Evolutionary conservation across 1,140 invertebrate species (phyloP).

Genomic region (Piezodorus guildinii): DNA sequence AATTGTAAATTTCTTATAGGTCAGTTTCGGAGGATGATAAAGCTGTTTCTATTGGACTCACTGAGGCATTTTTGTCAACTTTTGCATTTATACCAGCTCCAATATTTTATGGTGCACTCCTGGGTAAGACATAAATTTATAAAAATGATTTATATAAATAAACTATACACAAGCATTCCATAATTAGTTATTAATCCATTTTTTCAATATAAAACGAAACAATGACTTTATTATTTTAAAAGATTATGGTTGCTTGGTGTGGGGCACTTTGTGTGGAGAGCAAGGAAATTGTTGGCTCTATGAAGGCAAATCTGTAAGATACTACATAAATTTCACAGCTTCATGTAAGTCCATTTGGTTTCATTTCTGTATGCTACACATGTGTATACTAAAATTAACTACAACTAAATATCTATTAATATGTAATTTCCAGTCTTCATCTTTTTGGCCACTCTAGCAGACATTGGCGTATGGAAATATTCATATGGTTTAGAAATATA

Average conservation of each 20-base stretch:
- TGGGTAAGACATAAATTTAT: conserved; percentile 27
- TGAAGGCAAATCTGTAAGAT: conserved; percentile 50
- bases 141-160: background rate
- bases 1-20: conserved; percentile 21
- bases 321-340: conserved; percentile 53
- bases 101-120: conserved; percentile 33
- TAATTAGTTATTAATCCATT: no score
- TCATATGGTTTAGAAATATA: conserved; percentile 1
- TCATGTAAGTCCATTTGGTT: conserved; percentile 35
- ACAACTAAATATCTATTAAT: background rate
- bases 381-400: background rate
- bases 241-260: conserved; percentile 48
- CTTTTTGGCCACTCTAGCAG: background rate
- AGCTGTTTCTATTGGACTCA: conserved; percentile 32
- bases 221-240: background rate
- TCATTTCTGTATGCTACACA: background rate
- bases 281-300: conserved; percentile 65
- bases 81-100: conserved; percentile 34
- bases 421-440: background rate
- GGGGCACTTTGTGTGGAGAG: conserved; percentile 58
- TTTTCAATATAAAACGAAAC: no score
- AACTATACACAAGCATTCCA: no score
- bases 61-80: conserved; percentile 30
- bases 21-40: conserved; percentile 34
- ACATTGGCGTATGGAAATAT: background rate